Conservation (phyloP, 1,140 invertebrate genomes). For the Pachypeltis micranthus region DNA sequence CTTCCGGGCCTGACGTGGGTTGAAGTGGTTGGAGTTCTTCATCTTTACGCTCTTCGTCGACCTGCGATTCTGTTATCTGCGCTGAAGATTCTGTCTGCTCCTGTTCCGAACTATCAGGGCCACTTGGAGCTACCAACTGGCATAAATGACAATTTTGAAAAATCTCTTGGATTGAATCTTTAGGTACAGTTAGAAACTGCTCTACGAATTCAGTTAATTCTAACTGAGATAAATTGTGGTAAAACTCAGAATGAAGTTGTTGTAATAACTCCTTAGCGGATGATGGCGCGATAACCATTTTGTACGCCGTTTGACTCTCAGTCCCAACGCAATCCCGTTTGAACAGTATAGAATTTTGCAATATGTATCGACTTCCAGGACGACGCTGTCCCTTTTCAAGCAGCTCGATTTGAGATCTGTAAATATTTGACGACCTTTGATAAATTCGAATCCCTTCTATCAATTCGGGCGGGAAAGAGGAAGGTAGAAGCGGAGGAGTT, state of each 20-base stretch:
- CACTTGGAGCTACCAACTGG: neutral
- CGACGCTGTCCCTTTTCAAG: neutral
- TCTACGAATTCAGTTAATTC: neutral
- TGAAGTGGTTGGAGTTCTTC: neutral
- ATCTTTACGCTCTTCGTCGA: neutral
- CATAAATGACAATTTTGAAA: neutral
- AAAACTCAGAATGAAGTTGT: neutral
- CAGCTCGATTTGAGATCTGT: neutral
- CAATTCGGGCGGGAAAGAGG: neutral
- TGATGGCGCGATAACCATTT: neutral
- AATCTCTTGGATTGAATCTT: neutral
- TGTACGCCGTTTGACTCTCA: neutral
- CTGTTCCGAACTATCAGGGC: neutral
- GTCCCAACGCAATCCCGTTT: neutral
- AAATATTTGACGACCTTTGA: neutral
- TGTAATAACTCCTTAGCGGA: neutral
- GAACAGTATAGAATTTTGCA: neutral
- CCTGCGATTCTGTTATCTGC: no score
- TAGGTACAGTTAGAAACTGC: neutral
- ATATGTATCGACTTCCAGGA: neutral
- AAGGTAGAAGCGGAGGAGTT: neutral
- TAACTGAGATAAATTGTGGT: neutral
- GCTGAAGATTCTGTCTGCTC: neutral
- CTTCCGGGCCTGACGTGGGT: neutral
- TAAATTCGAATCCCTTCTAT: neutral